These are phyloP conservation scores for Brevipalpus yothersi DNA, from an alignment of 1,140 invertebrate genomes.

Conservation along the genomic window DNA sequence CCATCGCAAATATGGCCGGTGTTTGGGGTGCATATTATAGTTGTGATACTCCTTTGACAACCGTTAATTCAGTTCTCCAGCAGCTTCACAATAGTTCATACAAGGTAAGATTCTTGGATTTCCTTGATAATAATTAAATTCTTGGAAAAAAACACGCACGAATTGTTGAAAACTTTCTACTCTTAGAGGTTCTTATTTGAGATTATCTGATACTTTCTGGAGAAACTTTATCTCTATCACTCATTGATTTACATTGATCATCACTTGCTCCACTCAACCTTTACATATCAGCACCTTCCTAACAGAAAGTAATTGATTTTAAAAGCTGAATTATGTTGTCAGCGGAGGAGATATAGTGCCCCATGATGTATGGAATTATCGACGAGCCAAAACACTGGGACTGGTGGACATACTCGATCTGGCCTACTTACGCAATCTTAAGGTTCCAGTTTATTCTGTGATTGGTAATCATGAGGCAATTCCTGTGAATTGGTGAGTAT, in stretches of 20 bases:
- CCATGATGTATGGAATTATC: conserved; percentile 93
- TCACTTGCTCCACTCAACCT: not conserved
- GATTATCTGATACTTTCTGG: too few species aligned
- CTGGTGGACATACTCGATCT: not conserved
- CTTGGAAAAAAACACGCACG: too few species aligned
- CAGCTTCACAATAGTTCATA: not conserved
- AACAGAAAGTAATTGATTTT: not conserved
- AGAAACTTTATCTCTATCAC: not conserved
- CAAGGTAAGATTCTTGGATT: not conserved
- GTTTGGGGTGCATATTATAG: conserved; percentile 69
- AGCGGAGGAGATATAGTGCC: conserved; percentile 92
- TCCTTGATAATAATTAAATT: not conserved
- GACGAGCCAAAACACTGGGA: conserved; percentile 43
- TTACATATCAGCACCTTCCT: not conserved
- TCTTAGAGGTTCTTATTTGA: too few species aligned
- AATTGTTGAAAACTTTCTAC: too few species aligned
- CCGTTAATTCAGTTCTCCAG: conserved; percentile 67
- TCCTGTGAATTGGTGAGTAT: conserved; percentile 53
- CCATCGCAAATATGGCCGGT: conserved; percentile 31
- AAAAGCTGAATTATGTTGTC: conserved; percentile 59
- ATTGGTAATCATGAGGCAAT: conserved; percentile 87
- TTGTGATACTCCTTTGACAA: conserved; percentile 66
- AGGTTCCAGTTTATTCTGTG: conserved; percentile 52
- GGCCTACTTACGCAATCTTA: not conserved
- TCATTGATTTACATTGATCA: not conserved